Conservation (phyloP, 2,888 invertebrate species). For the Drosophila maculinotata region DNA sequence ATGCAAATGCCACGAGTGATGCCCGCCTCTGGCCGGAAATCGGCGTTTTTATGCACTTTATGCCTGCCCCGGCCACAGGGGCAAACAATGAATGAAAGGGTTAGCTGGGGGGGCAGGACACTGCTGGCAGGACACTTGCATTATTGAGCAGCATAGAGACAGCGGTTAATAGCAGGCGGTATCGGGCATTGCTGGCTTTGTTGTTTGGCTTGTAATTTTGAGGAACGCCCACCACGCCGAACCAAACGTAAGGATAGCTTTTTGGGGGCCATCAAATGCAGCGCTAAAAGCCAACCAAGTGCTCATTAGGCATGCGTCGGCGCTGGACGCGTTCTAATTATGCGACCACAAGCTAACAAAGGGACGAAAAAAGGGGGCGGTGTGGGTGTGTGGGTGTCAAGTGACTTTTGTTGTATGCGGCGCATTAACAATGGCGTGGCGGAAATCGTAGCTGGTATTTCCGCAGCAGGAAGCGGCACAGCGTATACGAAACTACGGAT, state of each 20-base stretch:
- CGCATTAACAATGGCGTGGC: conserved; percentile 37
- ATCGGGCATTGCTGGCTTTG: background rate
- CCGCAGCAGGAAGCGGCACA: conserved; percentile 54
- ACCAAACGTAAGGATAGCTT: conserved; percentile 1
- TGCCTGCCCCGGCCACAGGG: conserved; percentile 31
- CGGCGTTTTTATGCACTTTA: conserved; percentile 63
- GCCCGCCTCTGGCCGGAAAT: conserved; percentile 53
- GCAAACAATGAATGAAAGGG: conserved; percentile 49
- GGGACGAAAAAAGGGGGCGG: too few species aligned
- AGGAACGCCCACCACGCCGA: conserved; percentile 42
- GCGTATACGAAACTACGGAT: conserved; percentile 40
- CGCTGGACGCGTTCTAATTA: conserved; percentile 66
- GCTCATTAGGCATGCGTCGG: conserved; percentile 72
- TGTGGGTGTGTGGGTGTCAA: background rate
- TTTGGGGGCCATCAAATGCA: conserved; percentile 61
- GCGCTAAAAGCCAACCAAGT: conserved; percentile 55
- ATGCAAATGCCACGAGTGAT: conserved; percentile 58
- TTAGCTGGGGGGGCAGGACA: conserved; percentile 10
- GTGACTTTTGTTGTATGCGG: conserved; percentile 31
- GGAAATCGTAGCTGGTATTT: conserved; percentile 71
- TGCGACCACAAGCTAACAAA: conserved; percentile 40
- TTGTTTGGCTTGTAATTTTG: conserved; percentile 44
- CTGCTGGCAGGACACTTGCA: conserved; percentile 40
- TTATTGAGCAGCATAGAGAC: conserved; percentile 50
- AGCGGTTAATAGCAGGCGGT: conserved; percentile 2